A percentile compares a stretch with the other conserved stretches of the same genome.
phyloP scores from a whole-genome alignment of 2,888 invertebrate species.

The Schrankia costaestrigalis region DNA sequence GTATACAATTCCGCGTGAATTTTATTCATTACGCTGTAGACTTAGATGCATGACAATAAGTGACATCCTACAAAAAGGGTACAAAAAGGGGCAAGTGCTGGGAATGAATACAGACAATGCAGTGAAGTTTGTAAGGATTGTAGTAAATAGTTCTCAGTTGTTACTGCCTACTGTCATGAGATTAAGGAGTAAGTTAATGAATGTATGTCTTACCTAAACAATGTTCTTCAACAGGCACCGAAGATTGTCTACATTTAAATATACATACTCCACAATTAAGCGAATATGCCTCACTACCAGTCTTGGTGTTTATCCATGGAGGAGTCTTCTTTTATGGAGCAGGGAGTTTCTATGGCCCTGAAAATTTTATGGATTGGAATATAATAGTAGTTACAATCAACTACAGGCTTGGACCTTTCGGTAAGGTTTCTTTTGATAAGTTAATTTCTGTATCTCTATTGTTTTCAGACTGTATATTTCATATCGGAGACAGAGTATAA shows the following conservation, averaged over 20 bases:
- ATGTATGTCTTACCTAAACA: too few relatives aligned
- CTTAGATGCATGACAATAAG: too few relatives aligned
- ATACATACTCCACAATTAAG: constrained; percentile 79
- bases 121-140: too few relatives aligned
- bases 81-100: too few relatives aligned
- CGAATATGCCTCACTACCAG: constrained; percentile 73
- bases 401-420: constrained; percentile 87
- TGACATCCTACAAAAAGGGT: too few relatives aligned
- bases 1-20: too few relatives aligned
- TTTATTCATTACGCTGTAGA: too few relatives aligned
- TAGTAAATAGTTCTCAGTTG: too few relatives aligned
- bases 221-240: constrained; percentile 69
- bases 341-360: constrained; percentile 75
- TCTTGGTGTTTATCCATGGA: constrained; percentile 84
- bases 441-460: neutral
- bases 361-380: constrained; percentile 82
- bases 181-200: too few relatives aligned
- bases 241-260: constrained; percentile 85
- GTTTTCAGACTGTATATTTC: neutral
- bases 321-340: constrained; percentile 86
- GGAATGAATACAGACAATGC: too few relatives aligned
- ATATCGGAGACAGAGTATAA: too few relatives aligned
- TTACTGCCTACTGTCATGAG: too few relatives aligned
- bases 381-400: constrained; percentile 80
- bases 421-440: constrained; percentile 67